phyloP scores from a whole-genome alignment of 2,797 vertebrate genomes.

The Sebastes steindachneri region DNA sequence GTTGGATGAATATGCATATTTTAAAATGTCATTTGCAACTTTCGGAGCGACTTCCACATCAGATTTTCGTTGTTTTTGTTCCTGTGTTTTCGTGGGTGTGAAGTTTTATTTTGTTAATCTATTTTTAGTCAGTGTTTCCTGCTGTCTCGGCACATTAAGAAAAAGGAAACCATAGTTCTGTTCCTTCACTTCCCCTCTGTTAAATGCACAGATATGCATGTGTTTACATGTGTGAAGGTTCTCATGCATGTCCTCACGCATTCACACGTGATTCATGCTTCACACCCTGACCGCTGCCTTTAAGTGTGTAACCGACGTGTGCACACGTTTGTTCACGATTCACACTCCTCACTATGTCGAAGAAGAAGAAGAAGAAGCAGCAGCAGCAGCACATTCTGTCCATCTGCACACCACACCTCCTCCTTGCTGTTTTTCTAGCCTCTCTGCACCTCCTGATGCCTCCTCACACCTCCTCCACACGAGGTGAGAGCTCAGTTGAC shows the following conservation, averaged over 20 bases:
- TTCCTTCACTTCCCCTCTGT: background rate
- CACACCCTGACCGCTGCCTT: slow-evolving; percentile 50
- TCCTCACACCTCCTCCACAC: slow-evolving; percentile 65
- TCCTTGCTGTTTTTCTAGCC: slow-evolving; percentile 50
- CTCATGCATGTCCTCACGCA: slow-evolving; percentile 8
- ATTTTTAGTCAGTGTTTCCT: background rate
- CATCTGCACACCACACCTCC: slow-evolving; percentile 49
- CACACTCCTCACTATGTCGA: slow-evolving; percentile 50
- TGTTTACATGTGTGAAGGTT: slow-evolving; percentile 3
- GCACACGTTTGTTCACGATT: slow-evolving; percentile 3
- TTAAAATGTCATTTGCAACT: background rate
- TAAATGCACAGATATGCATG: background rate
- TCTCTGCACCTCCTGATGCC: slow-evolving; percentile 48
- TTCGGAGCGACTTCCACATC: background rate
- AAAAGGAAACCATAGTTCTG: background rate
- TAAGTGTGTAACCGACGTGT: background rate
- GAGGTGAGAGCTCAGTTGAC: slow-evolving; percentile 61
- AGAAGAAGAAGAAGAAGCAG: background rate
- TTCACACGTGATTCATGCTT: slow-evolving; percentile 42
- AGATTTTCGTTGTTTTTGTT: background rate
- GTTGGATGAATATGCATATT: background rate
- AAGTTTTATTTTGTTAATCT: background rate
- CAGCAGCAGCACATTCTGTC: slow-evolving; percentile 55
- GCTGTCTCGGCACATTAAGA: background rate
- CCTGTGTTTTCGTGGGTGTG: background rate